phyloP scores from a whole-genome alignment of 1,140 invertebrate genomes.

The Heterodera carotae region DNA sequence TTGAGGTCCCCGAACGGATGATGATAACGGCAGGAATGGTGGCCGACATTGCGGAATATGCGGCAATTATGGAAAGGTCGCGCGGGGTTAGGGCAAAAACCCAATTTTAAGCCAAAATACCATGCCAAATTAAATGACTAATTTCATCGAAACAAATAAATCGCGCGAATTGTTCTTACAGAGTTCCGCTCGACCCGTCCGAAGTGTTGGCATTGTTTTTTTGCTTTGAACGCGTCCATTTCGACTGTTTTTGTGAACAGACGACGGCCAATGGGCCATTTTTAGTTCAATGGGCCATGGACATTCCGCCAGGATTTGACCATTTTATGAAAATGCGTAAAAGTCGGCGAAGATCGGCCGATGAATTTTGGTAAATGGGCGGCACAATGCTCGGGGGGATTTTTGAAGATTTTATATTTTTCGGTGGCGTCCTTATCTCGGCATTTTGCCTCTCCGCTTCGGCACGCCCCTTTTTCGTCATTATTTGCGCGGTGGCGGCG shows the following conservation, averaged over 20 bases:
- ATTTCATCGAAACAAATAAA: neutral
- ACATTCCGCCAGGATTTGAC: slow-evolving; percentile 7
- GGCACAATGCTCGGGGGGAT: too few relatives aligned
- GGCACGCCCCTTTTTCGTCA: slow-evolving; percentile 27
- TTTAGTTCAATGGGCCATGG: slow-evolving; percentile 4
- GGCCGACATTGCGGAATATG: slow-evolving; percentile 24
- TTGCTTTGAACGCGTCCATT: slow-evolving; percentile 7
- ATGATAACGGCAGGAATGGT: slow-evolving; percentile 26
- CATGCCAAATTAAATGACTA: too few relatives aligned
- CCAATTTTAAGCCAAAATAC: too few relatives aligned
- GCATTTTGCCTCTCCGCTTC: slow-evolving; percentile 27
- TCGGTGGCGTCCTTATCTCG: slow-evolving; percentile 25
- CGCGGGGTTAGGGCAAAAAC: too few relatives aligned
- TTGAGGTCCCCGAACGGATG: slow-evolving; percentile 25
- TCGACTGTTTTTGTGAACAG: slow-evolving; percentile 13
- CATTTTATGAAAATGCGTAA: slow-evolving; percentile 3
- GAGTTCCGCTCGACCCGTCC: slow-evolving; percentile 15
- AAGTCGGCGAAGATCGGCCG: neutral
- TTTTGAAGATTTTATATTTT: neutral
- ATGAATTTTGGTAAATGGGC: neutral
- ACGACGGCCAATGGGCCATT: neutral
- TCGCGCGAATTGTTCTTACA: neutral
- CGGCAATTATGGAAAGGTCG: slow-evolving; percentile 16
- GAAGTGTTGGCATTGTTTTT: slow-evolving; percentile 33
- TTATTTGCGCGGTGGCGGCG: slow-evolving; percentile 4